These are phyloP conservation scores for Panzeria rudis DNA, from an alignment of 2,888 invertebrate genomes.

Conservation along the genomic window DNA sequence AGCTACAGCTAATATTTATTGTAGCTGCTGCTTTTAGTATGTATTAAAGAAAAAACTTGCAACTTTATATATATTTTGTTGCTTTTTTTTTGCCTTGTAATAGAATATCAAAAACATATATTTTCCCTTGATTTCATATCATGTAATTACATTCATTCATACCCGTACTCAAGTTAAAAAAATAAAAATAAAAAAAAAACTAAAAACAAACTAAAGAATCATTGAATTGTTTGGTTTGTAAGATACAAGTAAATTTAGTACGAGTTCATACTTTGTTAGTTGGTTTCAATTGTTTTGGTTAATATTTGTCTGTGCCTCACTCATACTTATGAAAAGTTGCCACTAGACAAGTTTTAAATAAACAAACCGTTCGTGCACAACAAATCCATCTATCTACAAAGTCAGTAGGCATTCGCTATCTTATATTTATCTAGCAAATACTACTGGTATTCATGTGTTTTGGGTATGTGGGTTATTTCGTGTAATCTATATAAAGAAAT, in stretches of 20 bases:
- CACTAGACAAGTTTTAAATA: conserved; percentile 61
- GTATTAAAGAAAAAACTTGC: conserved; percentile 9
- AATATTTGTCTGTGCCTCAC: conserved; percentile 41
- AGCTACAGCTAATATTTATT: conserved; percentile 19
- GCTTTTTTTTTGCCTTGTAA: conserved; percentile 62
- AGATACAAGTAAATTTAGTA: conserved; percentile 16
- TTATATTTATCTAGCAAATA: conserved; percentile 18
- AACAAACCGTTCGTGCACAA: conserved; percentile 16
- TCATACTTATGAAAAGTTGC: conserved; percentile 41
- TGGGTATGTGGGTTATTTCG: conserved; percentile 21
- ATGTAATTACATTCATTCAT: conserved; percentile 55
- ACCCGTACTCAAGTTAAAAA: not conserved
- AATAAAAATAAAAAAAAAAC: not conserved
- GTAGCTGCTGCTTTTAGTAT: conserved; percentile 3
- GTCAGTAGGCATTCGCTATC: conserved; percentile 19
- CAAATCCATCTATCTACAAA: conserved; percentile 12
- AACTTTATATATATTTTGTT: conserved; percentile 26
- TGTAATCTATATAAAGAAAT: not conserved
- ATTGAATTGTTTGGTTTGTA: conserved; percentile 38
- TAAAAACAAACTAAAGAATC: conserved; percentile 53
- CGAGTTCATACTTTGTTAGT: not conserved
- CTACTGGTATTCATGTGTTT: not conserved
- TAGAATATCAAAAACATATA: conserved; percentile 63
- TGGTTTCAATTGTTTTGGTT: conserved; percentile 22
- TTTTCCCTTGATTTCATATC: conserved; percentile 64